These are phyloP conservation scores for Hyperoplus lanceolatus DNA, from an alignment of 2,797 vertebrate species.

Conservation along the genomic window DNA sequence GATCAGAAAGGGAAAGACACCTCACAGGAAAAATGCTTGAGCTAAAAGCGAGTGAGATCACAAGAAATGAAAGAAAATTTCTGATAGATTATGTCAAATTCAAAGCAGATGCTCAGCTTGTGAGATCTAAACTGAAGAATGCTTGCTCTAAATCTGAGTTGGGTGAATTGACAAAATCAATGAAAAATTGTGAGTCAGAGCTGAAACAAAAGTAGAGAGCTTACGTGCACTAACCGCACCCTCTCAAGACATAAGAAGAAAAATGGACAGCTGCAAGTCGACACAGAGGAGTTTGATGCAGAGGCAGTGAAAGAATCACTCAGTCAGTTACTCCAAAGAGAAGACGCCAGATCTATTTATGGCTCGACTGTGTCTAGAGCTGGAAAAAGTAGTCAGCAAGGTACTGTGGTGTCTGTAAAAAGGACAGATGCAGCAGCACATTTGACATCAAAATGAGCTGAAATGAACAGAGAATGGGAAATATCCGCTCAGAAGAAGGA, in stretches of 20 bases:
- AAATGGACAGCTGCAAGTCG: neutral
- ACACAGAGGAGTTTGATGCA: neutral
- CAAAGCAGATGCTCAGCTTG: no score
- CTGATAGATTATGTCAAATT: no score
- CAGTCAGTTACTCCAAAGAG: neutral
- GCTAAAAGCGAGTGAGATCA: no score
- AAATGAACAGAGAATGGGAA: neutral
- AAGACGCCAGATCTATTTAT: neutral
- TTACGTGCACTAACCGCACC: neutral
- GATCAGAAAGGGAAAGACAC: no score
- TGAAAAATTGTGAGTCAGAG: no score
- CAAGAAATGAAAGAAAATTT: no score
- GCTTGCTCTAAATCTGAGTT: no score
- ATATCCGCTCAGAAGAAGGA: neutral
- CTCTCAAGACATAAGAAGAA: neutral
- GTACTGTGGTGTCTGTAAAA: neutral
- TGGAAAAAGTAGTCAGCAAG: neutral
- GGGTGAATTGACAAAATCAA: no score
- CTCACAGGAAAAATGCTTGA: no score
- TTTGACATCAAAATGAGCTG: neutral
- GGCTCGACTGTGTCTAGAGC: neutral
- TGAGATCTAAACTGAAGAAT: no score
- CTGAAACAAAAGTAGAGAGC: no score
- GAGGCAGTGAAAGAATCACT: neutral
- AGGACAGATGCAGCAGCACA: neutral